Percentiles rank a stretch among this genome's conserved stretches.
Conservation (phyloP, 2,888 invertebrate species). For the Allolobophora icterica region DNA sequence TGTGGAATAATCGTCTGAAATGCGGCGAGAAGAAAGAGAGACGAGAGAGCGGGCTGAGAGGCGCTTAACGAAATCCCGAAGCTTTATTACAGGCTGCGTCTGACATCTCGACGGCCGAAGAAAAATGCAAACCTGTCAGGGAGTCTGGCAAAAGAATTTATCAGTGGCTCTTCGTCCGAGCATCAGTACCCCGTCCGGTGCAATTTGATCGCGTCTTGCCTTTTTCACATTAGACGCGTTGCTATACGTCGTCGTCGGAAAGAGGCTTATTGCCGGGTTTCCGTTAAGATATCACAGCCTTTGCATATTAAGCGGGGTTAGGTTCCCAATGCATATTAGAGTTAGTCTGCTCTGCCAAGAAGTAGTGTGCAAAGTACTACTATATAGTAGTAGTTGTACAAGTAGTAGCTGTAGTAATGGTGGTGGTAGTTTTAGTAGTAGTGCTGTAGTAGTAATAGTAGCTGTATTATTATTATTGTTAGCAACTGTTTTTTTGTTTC, state of each 20-base stretch:
- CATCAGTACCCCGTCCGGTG: background rate
- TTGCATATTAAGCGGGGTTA: background rate
- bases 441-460: no score
- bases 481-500: no score
- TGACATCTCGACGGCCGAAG: background rate
- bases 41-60: background rate
- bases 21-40: background rate
- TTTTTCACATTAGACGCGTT: background rate
- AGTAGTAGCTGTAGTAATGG: no score
- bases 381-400: no score
- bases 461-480: no score
- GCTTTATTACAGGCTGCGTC: background rate
- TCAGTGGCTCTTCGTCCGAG: background rate
- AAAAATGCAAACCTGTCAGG: background rate
- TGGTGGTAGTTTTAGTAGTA: no score
- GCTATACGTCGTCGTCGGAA: background rate
- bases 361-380: no score
- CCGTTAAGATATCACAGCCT: background rate
- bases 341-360: background rate
- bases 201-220: background rate
- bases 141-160: conserved; percentile 7
- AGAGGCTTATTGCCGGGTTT: background rate
- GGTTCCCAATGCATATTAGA: background rate
- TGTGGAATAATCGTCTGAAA: background rate
- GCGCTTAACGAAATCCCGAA: background rate